phyloP scores from a whole-genome alignment of 2,113 vertebrate genomes.

The Austrofundulus limnaeus region DNA sequence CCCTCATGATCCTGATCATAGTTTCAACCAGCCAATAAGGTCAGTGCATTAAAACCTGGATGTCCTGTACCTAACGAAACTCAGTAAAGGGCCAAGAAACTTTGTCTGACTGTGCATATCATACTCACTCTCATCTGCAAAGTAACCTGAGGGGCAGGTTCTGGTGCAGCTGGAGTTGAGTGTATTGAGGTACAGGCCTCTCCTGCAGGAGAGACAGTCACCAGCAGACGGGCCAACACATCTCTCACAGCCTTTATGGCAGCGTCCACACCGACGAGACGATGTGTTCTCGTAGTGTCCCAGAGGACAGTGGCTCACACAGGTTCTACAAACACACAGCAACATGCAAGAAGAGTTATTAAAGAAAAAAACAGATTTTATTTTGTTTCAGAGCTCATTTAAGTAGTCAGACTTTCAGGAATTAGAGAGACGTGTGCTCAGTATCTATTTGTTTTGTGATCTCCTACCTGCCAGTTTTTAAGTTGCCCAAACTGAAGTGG shows the following conservation, averaged over 20 bases:
- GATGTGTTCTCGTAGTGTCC: slow-evolving; percentile 80
- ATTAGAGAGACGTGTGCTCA: background rate
- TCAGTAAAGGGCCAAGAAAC: no score
- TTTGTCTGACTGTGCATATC: no score
- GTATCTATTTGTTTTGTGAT: background rate
- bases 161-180: slow-evolving; percentile 76
- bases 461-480: slow-evolving; percentile 84
- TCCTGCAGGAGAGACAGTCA: slow-evolving; percentile 83
- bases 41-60: no score
- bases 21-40: no score
- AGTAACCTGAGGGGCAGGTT: slow-evolving; percentile 79
- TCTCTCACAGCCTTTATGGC: slow-evolving; percentile 85
- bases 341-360: background rate
- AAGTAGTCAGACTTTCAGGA: no score
- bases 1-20: no score
- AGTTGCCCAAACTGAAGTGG: slow-evolving; percentile 87
- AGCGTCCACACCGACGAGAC: slow-evolving; percentile 82
- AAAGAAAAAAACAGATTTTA: background rate
- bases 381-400: no score
- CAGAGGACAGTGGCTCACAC: slow-evolving; percentile 83
- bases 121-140: slow-evolving; percentile 84
- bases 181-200: slow-evolving; percentile 81
- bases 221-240: slow-evolving; percentile 70
- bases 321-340: slow-evolving; percentile 75
- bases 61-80: no score